Evolutionary conservation across 2,888 invertebrate genomes (phyloP), one percentile per base, ranked within the genome.

Genomic region (Pegoplata infirma): DNA sequence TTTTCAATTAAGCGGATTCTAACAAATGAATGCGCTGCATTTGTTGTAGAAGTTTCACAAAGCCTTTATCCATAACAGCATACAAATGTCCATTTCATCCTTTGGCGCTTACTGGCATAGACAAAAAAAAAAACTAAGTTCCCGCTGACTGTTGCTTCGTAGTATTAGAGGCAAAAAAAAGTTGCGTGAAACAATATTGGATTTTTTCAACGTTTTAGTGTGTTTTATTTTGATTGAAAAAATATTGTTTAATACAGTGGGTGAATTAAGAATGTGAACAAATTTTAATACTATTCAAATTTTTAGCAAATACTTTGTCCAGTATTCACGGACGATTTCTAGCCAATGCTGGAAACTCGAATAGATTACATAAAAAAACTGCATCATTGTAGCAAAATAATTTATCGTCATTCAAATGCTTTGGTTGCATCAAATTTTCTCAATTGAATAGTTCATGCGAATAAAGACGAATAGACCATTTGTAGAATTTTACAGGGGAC

Each of bases 11-110:
- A 81, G 71, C 73, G 76, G 80, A 82, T 81, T 80, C 68, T 69
- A 74, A 80, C 80, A 76, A 66, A 53, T 80, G 80, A 82, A 71
- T 81, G 78, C 76, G 68, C 80, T 61, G 72, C 75, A 81, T 81
- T 82, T 80, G 61, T 28, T 74, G 44, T 40, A 61, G 21, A 36
- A 53, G 23, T 59, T 21, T 76, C 16, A 64, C 58, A 59, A 74
- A 75, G 28, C 44, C 44, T 40, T 25, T 55, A 40, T 16, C 46
- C 47, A 17, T 47, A 36, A 32, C 49, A 63, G 36, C 56, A 51
- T 25, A 46, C 49, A 63, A 36, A 61, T 49, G 61, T 53, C 68
- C 32, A 56, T 73, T 66, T 73, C 36, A 74, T 58, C 46, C 56
- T 55, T 59, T 63, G 44, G 51, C 47, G 55, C 5, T 61, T 46